Conservation (phyloP, 1,140 invertebrate species). For the Mylabris phalerata region DNA sequence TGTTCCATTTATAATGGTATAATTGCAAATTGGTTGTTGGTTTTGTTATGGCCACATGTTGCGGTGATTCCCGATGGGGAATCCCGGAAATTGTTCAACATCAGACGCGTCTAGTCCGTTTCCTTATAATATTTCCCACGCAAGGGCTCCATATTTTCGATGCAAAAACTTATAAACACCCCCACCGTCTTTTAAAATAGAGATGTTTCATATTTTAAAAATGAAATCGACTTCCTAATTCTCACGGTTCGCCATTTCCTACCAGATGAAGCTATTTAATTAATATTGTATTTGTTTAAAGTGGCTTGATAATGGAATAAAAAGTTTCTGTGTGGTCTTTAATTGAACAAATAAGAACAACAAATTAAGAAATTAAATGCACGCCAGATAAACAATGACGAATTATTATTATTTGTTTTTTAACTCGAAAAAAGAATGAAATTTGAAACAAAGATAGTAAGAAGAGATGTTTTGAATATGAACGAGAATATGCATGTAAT, state of each 20-base stretch:
- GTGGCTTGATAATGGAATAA: no score
- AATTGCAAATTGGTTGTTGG: no score
- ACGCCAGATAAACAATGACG: no score
- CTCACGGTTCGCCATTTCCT: slow-evolving; percentile 4
- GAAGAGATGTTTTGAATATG: slow-evolving; percentile 15
- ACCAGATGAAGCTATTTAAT: neutral
- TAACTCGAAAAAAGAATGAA: neutral
- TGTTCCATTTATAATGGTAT: no score
- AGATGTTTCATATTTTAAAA: slow-evolving; percentile 10
- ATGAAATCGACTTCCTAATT: slow-evolving; percentile 4
- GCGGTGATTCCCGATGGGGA: slow-evolving; percentile 8
- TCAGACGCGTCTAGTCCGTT: slow-evolving; percentile 12
- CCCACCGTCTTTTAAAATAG: neutral
- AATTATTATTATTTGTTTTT: no score
- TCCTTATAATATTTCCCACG: slow-evolving; percentile 10
- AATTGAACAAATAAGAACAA: slow-evolving; percentile 14
- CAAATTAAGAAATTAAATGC: slow-evolving; percentile 3
- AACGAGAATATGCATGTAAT: slow-evolving; percentile 17
- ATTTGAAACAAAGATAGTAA: neutral
- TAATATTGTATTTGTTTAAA: neutral
- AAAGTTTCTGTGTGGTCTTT: slow-evolving; percentile 2
- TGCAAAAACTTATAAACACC: slow-evolving; percentile 15
- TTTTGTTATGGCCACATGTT: neutral
- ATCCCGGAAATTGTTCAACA: slow-evolving; percentile 10
- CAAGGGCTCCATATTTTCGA: slow-evolving; percentile 6